Conservation (phyloP, 1,140 invertebrate genomes). For the Campoletis sonorensis region DNA sequence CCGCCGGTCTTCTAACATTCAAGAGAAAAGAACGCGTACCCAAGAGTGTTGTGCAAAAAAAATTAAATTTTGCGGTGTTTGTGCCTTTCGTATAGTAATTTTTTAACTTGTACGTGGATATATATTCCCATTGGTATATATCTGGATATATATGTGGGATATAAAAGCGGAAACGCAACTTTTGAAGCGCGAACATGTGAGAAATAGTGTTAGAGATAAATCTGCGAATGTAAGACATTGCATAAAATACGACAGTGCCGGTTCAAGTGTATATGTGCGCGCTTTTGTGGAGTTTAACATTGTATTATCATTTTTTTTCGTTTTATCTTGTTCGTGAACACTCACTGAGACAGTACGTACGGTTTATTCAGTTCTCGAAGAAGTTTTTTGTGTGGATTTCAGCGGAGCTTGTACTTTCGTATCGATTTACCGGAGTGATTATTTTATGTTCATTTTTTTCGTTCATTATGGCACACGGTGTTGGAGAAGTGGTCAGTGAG, state of each 20-base stretch:
- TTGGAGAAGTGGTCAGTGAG: conserved; percentile 75
- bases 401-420: background rate
- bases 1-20: conserved; percentile 37
- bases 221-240: conserved; percentile 13
- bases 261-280: conserved; percentile 31
- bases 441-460: background rate
- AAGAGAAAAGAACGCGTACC: conserved; percentile 1
- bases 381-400: conserved; percentile 17
- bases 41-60: background rate
- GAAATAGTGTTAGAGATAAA: background rate
- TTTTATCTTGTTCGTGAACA: conserved; percentile 67
- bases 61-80: background rate
- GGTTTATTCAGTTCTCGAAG: background rate
- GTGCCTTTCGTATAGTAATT: conserved; percentile 23
- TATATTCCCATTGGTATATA: background rate
- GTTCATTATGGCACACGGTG: conserved; percentile 79
- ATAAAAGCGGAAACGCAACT: background rate
- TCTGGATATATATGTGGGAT: background rate
- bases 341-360: conserved; percentile 56
- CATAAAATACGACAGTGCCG: background rate
- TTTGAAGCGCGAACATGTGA: background rate
- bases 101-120: background rate
- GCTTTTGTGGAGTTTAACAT: conserved; percentile 6
- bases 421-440: background rate
- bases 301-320: conserved; percentile 39